Evolutionary conservation across 2,797 vertebrate species (phyloP), one percentile per base, ranked within the genome.

Genomic region (Channallabes apus): DNA sequence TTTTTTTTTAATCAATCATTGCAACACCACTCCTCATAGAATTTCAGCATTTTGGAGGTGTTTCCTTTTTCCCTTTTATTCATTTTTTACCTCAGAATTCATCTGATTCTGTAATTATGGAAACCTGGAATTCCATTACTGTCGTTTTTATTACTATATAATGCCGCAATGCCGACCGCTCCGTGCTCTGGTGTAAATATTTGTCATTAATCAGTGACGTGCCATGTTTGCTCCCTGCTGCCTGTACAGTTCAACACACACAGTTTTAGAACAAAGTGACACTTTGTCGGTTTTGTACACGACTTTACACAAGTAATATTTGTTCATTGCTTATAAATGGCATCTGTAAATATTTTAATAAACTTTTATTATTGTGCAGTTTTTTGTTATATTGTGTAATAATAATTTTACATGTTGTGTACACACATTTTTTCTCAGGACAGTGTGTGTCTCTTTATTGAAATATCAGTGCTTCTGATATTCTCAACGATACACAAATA

Each of bases 341-440:
- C 1, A 0, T 35, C 18, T 80, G 61, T 80, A 29, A 80, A 80
- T 80, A 80, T 80, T 38, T 65, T 65, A 80, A 80, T 80, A 80
- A 65, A 80, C 38, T 27, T 80, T 65, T 51, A 65, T 29, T 7
- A 80, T 51, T 46, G 14, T 64, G 59, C 59, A 64, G 65, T 79
- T 41, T 27, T 6, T 46, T 4, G 35, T 77, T 12, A 4, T 59
- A 35, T 77, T 77, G 18, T 29, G 32, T 59, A 14, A 11, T 22
- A 77, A 77, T 59, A 11, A 24, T 71, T 77, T 77, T 18, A 56
- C 51, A n/a, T 6, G 3, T 9, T 29, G 38, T 3, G 29, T 9
- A 6, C n/a, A 18, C 5, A 4, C 56, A 3, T 61, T 62, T 9
- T 46, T 80, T 80, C 24, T 62, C 11, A 2, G 14, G 11, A 79